Evolutionary conservation across 2,797 vertebrate species (phyloP), one percentile per base, ranked within the genome.

Genomic region (Mareca strepera): DNA sequence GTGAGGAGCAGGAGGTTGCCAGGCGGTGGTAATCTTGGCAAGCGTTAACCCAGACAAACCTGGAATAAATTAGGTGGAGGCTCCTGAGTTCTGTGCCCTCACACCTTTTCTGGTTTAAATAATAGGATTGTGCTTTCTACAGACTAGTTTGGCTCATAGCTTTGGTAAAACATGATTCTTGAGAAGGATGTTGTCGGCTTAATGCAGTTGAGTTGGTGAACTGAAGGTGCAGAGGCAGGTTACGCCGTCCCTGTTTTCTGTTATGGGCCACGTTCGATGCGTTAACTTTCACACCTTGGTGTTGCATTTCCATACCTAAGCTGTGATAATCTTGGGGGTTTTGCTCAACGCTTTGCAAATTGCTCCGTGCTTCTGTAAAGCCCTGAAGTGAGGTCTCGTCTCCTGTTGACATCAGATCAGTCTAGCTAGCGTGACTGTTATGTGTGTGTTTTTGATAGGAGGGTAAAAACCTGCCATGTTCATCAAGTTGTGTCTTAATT

Each of bases 221-320:
- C 41, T 95, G 26, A 58, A 60, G 64, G 28, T 15, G 50, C 75
- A 86, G 82, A 69, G 68, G 33, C 79, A 25, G 56, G 67, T 74
- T 72, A 31, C 64, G 25, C 22, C 11, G 44, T 74, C 48, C 35
- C 46, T 14, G 10, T 10, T 7, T 86, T 50, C 29, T 76, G 17
- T 75, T 64, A 9, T 11, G 21, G 64, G 39, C 44, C n/a, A 52
- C 0, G 4, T 72, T 70, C 75, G 56, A 92, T 67, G 81, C 0
- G 55, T 89, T 90, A 92, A 68, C 44, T 96, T 94, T 96, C 88
- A 75, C 90, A 85, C 83, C 35, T 70, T 66, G n/a, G 68, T 95
- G 81, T 35, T 95, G 83, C 10, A 6, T 92, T 95, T 90, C 86
- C 74, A 90, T 76, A 64, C 3, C 4, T 90, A 56, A 86, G 25